Conservation (phyloP, 1,140 invertebrate genomes). For the Drosophila tani region DNA sequence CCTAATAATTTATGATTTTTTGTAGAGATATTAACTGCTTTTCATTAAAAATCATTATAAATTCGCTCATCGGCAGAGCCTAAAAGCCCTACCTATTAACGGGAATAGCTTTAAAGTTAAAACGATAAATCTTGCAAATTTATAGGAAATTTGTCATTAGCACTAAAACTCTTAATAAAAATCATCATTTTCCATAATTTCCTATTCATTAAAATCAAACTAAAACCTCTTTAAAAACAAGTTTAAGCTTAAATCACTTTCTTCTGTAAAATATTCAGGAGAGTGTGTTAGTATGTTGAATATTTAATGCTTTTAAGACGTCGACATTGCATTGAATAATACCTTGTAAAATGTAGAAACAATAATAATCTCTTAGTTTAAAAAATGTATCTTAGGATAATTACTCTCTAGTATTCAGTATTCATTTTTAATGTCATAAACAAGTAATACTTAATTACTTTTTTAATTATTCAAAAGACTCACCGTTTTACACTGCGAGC, state of each 20-base stretch:
- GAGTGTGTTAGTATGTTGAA: not conserved
- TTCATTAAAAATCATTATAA: not conserved
- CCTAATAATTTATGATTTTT: slow-evolving; percentile 8
- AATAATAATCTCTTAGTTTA: no score
- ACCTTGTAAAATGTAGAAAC: no score
- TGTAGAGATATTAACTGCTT: not conserved
- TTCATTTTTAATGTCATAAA: not conserved
- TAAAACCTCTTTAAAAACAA: not conserved
- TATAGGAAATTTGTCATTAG: slow-evolving; percentile 1
- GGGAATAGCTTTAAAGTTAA: not conserved
- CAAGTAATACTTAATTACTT: not conserved
- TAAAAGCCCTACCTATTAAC: slow-evolving; percentile 1
- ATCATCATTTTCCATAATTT: not conserved
- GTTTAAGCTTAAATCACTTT: not conserved
- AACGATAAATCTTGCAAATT: slow-evolving; percentile 8
- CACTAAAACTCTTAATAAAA: slow-evolving; percentile 6
- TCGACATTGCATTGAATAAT: no score
- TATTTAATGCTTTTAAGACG: not conserved
- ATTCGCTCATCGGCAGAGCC: not conserved
- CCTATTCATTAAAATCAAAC: not conserved
- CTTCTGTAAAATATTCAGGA: not conserved
- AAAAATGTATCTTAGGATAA: no score
- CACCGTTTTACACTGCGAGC: slow-evolving; percentile 78
- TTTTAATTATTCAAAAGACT: slow-evolving; percentile 31
- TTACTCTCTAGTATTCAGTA: not conserved